Percentiles rank a stretch among this genome's conserved stretches.
These are phyloP conservation scores for Pollenia labialis DNA, from an alignment of 2,888 invertebrate genomes.

Conservation along the genomic window DNA sequence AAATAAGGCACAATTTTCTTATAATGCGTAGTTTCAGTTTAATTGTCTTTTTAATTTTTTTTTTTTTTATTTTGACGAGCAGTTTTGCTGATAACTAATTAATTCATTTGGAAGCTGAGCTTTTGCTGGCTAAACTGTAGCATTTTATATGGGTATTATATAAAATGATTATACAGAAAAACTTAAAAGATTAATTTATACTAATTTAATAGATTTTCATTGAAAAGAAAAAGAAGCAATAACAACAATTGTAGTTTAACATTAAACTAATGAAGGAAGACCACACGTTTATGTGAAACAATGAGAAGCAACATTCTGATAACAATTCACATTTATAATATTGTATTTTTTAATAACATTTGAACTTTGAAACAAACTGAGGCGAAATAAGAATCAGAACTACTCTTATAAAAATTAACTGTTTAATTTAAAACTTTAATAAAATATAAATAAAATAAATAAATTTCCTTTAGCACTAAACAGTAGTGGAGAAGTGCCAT, in stretches of 20 bases:
- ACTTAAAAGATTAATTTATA: constrained; percentile 38
- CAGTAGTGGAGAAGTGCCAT: constrained; percentile 40
- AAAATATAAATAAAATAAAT: constrained; percentile 1
- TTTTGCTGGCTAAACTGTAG: constrained; percentile 1
- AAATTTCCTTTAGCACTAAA: constrained; percentile 14
- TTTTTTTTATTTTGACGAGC: constrained; percentile 11
- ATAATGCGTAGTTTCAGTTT: constrained; percentile 68
- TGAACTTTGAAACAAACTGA: constrained; percentile 48
- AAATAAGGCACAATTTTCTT: constrained; percentile 26
- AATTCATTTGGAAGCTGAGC: constrained; percentile 22
- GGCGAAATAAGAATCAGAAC: constrained; percentile 27
- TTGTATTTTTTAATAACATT: constrained; percentile 22
- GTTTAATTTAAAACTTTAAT: constrained; percentile 3
- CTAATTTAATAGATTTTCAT: constrained; percentile 23
- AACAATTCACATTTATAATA: not conserved
- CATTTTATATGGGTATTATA: constrained; percentile 15
- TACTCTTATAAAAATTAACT: not conserved
- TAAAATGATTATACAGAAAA: constrained; percentile 21
- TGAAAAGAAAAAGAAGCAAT: not conserved
- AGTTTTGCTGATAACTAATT: constrained; percentile 56
- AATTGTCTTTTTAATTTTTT: constrained; percentile 31
- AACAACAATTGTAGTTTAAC: constrained; percentile 14
- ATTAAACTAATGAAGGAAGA: constrained; percentile 35
- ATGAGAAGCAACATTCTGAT: constrained; percentile 22
- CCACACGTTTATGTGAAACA: constrained; percentile 54